Percentiles rank a stretch among this genome's conserved stretches.
These are phyloP conservation scores for Pammene aurita DNA, from an alignment of 2,888 invertebrate species.

Conservation along the genomic window DNA sequence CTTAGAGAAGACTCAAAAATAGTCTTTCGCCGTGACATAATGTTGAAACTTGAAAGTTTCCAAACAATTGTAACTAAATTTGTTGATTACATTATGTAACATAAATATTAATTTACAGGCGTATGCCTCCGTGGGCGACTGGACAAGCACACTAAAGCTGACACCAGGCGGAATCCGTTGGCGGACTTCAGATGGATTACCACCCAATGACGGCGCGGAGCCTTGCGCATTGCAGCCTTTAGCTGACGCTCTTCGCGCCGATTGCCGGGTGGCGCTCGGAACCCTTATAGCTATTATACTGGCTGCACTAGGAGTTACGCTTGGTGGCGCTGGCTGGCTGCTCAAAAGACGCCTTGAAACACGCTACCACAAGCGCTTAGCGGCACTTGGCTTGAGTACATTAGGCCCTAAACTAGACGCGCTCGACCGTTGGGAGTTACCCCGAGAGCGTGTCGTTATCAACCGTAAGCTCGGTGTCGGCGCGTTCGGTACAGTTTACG, in stretches of 20 bases:
- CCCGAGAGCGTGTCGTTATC: constrained; percentile 92
- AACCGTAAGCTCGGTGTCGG: constrained; percentile 94
- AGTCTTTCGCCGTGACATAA: no score
- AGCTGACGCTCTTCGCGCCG: constrained; percentile 86
- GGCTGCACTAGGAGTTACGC: constrained; percentile 54
- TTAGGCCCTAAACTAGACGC: constrained; percentile 60
- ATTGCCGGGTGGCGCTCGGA: constrained; percentile 89
- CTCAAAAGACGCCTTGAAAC: constrained; percentile 66
- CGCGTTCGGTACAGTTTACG: constrained; percentile 96
- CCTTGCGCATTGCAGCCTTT: constrained; percentile 87
- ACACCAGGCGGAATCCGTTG: constrained; percentile 86
- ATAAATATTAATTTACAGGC: constrained; percentile 1
- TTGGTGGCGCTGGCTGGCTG: constrained; percentile 58
- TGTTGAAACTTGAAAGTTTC: no score
- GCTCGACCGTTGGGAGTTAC: constrained; percentile 94
- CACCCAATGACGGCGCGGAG: constrained; percentile 87
- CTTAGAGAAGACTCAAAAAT: no score
- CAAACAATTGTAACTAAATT: no score
- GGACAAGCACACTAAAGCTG: constrained; percentile 84
- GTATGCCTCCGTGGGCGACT: constrained; percentile 6
- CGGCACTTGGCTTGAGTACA: constrained; percentile 64
- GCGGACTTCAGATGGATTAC: constrained; percentile 83
- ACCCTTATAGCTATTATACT: constrained; percentile 56
- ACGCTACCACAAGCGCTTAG: constrained; percentile 62
- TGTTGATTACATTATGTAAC: no score